phyloP scores from a whole-genome alignment of 2,888 invertebrate genomes.

The Drosophila falleni region DNA sequence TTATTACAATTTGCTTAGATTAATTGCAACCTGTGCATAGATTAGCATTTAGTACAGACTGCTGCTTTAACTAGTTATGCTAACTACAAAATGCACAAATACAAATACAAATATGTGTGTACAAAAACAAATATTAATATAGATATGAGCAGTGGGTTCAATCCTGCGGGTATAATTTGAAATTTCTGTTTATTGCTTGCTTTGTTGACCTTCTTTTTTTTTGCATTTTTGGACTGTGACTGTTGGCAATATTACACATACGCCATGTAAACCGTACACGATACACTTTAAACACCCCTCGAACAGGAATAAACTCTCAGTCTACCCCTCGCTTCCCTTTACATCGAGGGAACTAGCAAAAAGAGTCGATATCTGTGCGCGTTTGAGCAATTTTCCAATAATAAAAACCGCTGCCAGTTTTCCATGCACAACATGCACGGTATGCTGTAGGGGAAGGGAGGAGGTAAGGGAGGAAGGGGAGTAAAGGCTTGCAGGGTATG shows the following conservation, averaged over 20 bases:
- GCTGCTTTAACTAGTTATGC: slow-evolving; percentile 13
- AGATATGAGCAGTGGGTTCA: slow-evolving; percentile 7
- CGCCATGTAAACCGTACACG: slow-evolving; percentile 4
- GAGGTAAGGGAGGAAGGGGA: neutral
- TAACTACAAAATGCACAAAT: slow-evolving; percentile 29
- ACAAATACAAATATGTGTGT: slow-evolving; percentile 2
- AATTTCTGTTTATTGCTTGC: slow-evolving; percentile 49
- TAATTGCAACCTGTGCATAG: slow-evolving; percentile 18
- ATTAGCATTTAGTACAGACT: slow-evolving; percentile 7
- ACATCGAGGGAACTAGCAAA: slow-evolving; percentile 10
- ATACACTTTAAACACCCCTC: slow-evolving; percentile 14
- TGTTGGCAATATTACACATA: slow-evolving; percentile 39
- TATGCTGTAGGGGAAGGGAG: slow-evolving; percentile 3
- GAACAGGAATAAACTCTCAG: neutral
- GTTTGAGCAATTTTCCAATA: slow-evolving; percentile 58
- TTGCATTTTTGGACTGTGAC: neutral
- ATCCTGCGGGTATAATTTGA: slow-evolving; percentile 55
- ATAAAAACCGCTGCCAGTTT: slow-evolving; percentile 43
- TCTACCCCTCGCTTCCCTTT: neutral
- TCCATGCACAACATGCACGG: slow-evolving; percentile 15
- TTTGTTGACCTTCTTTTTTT: slow-evolving; percentile 41
- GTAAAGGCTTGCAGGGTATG: neutral
- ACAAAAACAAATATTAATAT: slow-evolving; percentile 16
- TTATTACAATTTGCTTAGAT: slow-evolving; percentile 4
- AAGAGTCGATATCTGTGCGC: slow-evolving; percentile 44